Evolutionary conservation across 2,113 vertebrate species (phyloP), one percentile per base, ranked within the genome.

Genomic region (Aphyosemion australe): DNA sequence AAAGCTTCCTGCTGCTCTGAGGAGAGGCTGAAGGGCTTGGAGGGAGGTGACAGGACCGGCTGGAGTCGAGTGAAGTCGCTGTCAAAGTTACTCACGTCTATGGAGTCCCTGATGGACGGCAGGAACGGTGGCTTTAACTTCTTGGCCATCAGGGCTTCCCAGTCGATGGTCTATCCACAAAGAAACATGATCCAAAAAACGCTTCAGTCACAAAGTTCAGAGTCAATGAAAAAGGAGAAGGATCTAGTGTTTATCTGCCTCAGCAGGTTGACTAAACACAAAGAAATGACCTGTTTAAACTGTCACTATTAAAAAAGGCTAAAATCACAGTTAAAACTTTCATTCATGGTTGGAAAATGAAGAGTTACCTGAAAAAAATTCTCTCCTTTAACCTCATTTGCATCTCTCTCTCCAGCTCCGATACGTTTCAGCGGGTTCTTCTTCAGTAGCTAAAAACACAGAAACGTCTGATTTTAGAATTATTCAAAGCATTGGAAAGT

Each of bases 311-410:
- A 7, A 37, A 16, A 26, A 16, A 8, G 26, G 39, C 47, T 18
- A n/a, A 34, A 41, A 32, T 34, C 6, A 12, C 0, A 20, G 31
- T 15, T 16, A 31, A 13, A 8, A 8, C 18, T 16, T 48, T 37
- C 41, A 2, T 18, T 49, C 6, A 54, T 12, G 13, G 34, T 16
- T 45, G 43, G 47, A 45, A 46, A 42, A 18, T 11, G 0, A 12
- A 46, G 4, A 1, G 15, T 77, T 39, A 99, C 96, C 94, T 93
- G 88, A 73, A 94, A 99, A 87, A 97, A 99, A 2, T 93, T 86
- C 79, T 99, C 95, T 7, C 76, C 89, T 88, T 99, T 98, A 67
- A 99, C 92, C 76, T 98, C 97, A 34, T 94, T 94, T 0, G 96
- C 95, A 1, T 98, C 97, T 58, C 76, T 92, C 46, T 93, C 91